Conservation (phyloP, 2,113 vertebrate species). For the Boleophthalmus pectinirostris region DNA sequence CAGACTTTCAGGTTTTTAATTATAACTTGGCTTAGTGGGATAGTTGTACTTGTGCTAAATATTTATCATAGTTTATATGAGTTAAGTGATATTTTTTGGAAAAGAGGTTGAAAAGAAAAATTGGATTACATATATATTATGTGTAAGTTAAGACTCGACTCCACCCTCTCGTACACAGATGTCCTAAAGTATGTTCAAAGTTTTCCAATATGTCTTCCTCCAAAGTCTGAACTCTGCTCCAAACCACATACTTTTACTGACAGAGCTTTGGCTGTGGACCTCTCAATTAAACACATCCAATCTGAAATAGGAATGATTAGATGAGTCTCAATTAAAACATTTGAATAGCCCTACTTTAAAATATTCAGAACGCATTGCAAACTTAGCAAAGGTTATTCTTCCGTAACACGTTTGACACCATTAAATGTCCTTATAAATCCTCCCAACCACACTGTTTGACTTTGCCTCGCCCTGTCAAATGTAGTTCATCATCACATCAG, state of each 20-base stretch:
- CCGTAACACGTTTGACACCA: neutral
- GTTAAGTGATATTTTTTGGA: too few species aligned
- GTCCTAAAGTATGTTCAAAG: too few species aligned
- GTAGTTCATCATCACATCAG: slow-evolving; percentile 22
- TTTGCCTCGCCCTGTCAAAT: neutral
- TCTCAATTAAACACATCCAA: neutral
- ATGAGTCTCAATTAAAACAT: neutral
- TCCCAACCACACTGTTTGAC: neutral
- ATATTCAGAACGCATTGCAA: neutral
- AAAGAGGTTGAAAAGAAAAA: too few species aligned
- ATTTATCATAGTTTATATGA: too few species aligned
- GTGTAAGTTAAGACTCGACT: too few species aligned
- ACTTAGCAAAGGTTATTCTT: neutral
- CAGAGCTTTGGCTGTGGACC: neutral
- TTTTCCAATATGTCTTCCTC: too few species aligned
- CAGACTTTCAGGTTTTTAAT: too few species aligned
- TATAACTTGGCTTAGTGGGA: too few species aligned
- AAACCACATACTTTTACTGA: neutral
- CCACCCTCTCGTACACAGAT: too few species aligned
- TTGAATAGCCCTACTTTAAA: neutral
- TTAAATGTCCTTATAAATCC: neutral
- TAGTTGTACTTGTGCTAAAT: too few species aligned
- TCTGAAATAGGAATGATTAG: neutral
- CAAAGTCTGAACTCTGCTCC: too few species aligned
- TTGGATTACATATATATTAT: too few species aligned